Percentiles rank a stretch among this genome's conserved stretches.
Evolutionary conservation across 2,797 vertebrate species (phyloP).

Genomic region (Naso thynnoides): DNA sequence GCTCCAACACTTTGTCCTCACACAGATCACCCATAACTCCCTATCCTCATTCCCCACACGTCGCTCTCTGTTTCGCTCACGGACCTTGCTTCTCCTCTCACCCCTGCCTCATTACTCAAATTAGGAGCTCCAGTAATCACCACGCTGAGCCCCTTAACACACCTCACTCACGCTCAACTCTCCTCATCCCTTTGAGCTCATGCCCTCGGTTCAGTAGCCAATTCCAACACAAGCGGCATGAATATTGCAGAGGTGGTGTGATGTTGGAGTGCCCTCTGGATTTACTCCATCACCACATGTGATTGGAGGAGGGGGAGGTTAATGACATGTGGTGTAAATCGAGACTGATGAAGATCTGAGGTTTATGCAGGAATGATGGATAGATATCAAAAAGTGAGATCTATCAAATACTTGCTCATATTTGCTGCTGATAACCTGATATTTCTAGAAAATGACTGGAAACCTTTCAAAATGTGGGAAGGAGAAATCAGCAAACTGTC

Average conservation of each 20-base stretch:
- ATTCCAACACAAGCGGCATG: conserved; percentile 66
- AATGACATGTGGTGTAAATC: conserved; percentile 60
- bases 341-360: conserved; percentile 59
- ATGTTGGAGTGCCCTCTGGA: conserved; percentile 66
- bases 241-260: conserved; percentile 80
- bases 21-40: conserved; percentile 50
- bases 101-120: conserved; percentile 83
- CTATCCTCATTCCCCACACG: conserved; percentile 70
- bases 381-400: conserved; percentile 19
- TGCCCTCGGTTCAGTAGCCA: conserved; percentile 72
- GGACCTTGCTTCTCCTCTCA: conserved; percentile 74
- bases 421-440: not conserved
- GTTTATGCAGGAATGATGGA: conserved; percentile 31
- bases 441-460: not conserved
- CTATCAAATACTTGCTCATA: not conserved
- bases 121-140: conserved; percentile 83
- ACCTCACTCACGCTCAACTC: conserved; percentile 61
- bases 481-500: not conserved
- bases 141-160: conserved; percentile 67
- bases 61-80: conserved; percentile 57
- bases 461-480: not conserved
- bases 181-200: conserved; percentile 76
- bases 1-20: conserved; percentile 60
- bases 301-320: conserved; percentile 61
- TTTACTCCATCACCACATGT: conserved; percentile 58